Evolutionary conservation across 2,888 invertebrate genomes (phyloP).

Genomic region (Tachina grossa): DNA sequence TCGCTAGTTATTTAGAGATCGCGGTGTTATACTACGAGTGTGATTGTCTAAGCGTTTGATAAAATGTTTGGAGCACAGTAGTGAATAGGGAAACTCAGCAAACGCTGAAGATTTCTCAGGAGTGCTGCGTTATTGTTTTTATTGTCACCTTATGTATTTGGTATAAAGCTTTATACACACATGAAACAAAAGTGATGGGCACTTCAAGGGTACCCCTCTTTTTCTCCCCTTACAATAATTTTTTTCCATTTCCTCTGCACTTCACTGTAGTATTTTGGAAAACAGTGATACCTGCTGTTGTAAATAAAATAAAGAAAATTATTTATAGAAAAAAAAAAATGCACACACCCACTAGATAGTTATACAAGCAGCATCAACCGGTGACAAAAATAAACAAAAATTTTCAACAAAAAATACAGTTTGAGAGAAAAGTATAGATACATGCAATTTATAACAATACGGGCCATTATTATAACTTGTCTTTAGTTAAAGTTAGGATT

Average conservation of each 20-base stretch:
- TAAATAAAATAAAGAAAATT: conserved; percentile 54
- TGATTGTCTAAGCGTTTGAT: conserved; percentile 28
- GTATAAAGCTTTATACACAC: conserved; percentile 28
- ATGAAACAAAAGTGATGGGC: conserved; percentile 35
- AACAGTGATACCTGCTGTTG: conserved; percentile 69
- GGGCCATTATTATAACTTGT: too few relatives aligned
- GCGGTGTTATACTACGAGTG: conserved; percentile 70
- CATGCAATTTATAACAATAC: background rate
- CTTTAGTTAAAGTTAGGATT: too few relatives aligned
- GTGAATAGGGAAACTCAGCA: conserved; percentile 17
- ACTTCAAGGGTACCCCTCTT: conserved; percentile 32
- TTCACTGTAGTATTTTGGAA: conserved; percentile 45
- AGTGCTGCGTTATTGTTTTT: conserved; percentile 22
- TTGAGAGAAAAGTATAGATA: conserved; percentile 1
- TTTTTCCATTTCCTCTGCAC: conserved; percentile 22
- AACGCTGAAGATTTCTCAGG: conserved; percentile 21
- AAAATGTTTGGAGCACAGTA: conserved; percentile 40
- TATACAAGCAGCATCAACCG: conserved; percentile 13
- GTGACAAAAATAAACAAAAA: conserved; percentile 56
- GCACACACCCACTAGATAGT: conserved; percentile 46
- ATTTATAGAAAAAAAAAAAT: conserved; percentile 52
- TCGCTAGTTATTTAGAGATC: conserved; percentile 16
- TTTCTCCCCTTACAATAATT: conserved; percentile 27
- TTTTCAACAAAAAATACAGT: conserved; percentile 30
- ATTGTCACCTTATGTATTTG: conserved; percentile 59